These are phyloP conservation scores for Apamea epomidion DNA, from an alignment of 2,888 invertebrate species.

Conservation along the genomic window DNA sequence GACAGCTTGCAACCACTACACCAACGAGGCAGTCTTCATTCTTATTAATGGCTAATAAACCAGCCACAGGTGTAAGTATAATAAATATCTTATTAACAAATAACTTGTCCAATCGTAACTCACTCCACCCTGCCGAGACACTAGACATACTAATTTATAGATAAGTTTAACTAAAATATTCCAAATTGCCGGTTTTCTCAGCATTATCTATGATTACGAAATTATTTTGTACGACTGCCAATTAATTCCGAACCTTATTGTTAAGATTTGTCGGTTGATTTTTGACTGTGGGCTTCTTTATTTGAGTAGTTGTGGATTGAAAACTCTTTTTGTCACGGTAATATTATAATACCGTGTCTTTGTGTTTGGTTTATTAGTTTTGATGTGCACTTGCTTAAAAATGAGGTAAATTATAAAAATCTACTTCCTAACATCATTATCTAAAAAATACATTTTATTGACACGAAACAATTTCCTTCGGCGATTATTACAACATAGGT, in stretches of 20 bases:
- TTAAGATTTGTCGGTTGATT: accelerated
- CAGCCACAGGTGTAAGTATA: constrained; percentile 8
- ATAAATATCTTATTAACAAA: constrained; percentile 33
- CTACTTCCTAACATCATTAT: not conserved
- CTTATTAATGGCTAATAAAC: not conserved
- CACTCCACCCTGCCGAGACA: constrained; percentile 12
- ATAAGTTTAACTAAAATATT: constrained; percentile 41
- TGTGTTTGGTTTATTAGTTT: constrained; percentile 9
- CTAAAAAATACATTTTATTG: not conserved
- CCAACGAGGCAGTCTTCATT: not conserved
- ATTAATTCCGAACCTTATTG: not conserved
- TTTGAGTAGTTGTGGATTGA: not conserved
- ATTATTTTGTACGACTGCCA: not conserved
- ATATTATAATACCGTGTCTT: too few relatives aligned
- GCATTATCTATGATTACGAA: constrained; percentile 24
- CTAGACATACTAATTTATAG: constrained; percentile 23
- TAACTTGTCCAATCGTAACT: constrained; percentile 34
- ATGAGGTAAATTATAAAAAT: not conserved
- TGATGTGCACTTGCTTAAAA: not conserved
- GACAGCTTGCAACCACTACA: not conserved
- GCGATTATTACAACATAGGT: not conserved
- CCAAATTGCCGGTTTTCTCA: constrained; percentile 22
- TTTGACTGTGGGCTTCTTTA: not conserved
- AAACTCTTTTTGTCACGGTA: too few relatives aligned
- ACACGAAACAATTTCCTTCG: not conserved